These are phyloP conservation scores for Pyrochroa serraticornis DNA, from an alignment of 2,888 invertebrate genomes.

Conservation along the genomic window DNA sequence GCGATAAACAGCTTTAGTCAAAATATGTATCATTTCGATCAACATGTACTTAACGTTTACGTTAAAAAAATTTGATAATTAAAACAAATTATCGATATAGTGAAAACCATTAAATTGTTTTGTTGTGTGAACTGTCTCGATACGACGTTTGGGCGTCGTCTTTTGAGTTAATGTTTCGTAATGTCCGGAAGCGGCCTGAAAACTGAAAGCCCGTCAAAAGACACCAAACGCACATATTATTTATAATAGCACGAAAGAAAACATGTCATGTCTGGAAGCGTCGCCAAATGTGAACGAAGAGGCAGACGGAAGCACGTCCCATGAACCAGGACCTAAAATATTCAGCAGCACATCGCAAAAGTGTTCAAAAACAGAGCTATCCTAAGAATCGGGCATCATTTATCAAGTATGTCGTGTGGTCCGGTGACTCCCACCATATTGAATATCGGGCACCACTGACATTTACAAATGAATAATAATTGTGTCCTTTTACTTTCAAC, in stretches of 20 bases:
- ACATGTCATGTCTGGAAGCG: slow-evolving; percentile 38
- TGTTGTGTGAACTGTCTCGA: slow-evolving; percentile 7
- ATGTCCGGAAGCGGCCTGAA: slow-evolving; percentile 33
- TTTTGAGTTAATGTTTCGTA: slow-evolving; percentile 29
- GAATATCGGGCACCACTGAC: slow-evolving; percentile 60
- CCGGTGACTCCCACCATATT: slow-evolving; percentile 59
- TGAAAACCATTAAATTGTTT: slow-evolving; percentile 22
- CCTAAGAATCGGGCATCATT: slow-evolving; percentile 59
- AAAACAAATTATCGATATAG: not conserved
- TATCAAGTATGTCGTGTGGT: slow-evolving; percentile 58
- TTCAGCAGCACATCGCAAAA: slow-evolving; percentile 55
- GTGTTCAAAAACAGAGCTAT: slow-evolving; percentile 55
- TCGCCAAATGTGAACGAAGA: slow-evolving; percentile 45
- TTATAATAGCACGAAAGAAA: slow-evolving; percentile 43
- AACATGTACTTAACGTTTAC: not conserved
- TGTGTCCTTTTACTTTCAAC: slow-evolving; percentile 59
- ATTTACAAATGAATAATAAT: slow-evolving; percentile 61
- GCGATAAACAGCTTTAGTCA: slow-evolving; percentile 25
- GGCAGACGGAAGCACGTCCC: slow-evolving; percentile 50
- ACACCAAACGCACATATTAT: slow-evolving; percentile 35
- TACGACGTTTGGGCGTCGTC: not conserved
- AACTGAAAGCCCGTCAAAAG: slow-evolving; percentile 24
- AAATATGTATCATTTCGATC: slow-evolving; percentile 13
- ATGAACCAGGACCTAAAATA: slow-evolving; percentile 50
- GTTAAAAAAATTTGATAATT: slow-evolving; percentile 3